phyloP scores from a whole-genome alignment of 2,113 vertebrate genomes.

The Gavialis gangeticus region DNA sequence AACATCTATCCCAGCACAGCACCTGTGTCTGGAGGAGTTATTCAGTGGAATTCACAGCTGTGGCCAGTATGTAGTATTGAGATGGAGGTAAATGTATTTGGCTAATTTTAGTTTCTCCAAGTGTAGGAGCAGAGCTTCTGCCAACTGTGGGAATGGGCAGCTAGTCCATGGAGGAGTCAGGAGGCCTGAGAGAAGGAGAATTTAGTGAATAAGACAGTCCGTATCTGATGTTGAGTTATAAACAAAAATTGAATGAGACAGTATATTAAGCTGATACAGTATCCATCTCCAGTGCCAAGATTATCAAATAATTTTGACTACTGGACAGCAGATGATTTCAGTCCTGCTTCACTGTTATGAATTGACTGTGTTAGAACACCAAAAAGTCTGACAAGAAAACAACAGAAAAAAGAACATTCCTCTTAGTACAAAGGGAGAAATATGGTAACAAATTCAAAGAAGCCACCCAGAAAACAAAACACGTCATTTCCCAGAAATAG shows the following conservation, averaged over 20 bases:
- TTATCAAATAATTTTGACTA: neutral
- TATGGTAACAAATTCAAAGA: conserved; percentile 44
- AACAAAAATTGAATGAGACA: neutral
- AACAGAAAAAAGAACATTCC: neutral
- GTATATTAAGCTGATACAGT: neutral
- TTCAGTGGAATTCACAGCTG: neutral
- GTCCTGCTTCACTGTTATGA: neutral
- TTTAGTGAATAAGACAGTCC: neutral
- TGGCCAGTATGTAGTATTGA: neutral
- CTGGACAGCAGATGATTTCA: neutral
- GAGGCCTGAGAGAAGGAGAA: neutral
- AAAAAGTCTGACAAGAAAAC: neutral
- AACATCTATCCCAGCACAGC: neutral
- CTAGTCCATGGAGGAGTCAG: neutral
- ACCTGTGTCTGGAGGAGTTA: rapidly evolving
- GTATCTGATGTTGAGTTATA: neutral
- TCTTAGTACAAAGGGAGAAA: conserved; percentile 2
- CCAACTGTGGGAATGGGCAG: neutral
- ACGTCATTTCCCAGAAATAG: conserved; percentile 41
- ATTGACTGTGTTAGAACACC: neutral
- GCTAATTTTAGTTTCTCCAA: rapidly evolving
- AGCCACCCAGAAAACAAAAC: conserved; percentile 44
- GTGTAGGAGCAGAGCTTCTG: rapidly evolving
- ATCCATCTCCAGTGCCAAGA: rapidly evolving
- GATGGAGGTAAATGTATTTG: neutral